Conservation (phyloP, 2,888 invertebrate species). For the Laothoe populi region DNA sequence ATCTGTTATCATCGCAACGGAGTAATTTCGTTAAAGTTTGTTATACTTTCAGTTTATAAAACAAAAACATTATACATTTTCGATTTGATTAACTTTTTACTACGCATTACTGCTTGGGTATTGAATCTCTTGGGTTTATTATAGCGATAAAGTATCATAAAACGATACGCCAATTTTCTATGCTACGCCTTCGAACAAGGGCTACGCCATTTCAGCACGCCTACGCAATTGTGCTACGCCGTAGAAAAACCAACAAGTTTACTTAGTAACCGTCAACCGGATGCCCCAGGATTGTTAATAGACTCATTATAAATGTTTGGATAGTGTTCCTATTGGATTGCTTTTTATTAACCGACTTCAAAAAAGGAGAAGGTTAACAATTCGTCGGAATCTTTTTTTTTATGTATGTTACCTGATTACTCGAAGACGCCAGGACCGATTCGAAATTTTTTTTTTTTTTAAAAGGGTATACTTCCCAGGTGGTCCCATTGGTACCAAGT, state of each 20-base stretch:
- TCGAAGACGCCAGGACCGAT: too few relatives aligned
- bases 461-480: too few relatives aligned
- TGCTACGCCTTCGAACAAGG: background rate
- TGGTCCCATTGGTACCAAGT: too few relatives aligned
- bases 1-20: background rate
- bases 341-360: background rate
- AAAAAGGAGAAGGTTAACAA: too few relatives aligned
- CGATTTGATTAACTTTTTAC: background rate
- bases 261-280: background rate
- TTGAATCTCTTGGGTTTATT: background rate
- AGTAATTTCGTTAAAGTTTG: background rate
- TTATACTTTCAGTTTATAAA: too few relatives aligned
- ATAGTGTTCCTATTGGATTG: background rate
- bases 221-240: conserved; percentile 14
- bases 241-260: conserved; percentile 1
- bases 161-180: background rate
- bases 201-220: conserved; percentile 4
- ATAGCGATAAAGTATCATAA: background rate
- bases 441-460: too few relatives aligned
- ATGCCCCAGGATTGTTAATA: conserved; percentile 9
- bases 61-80: background rate
- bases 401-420: too few relatives aligned
- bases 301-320: background rate
- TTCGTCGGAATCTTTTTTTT: too few relatives aligned
- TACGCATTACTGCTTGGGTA: background rate